These are phyloP conservation scores for Trachythela sp. DNA, from an alignment of 64 coral and sea anemone species.

Conservation along the genomic window DNA sequence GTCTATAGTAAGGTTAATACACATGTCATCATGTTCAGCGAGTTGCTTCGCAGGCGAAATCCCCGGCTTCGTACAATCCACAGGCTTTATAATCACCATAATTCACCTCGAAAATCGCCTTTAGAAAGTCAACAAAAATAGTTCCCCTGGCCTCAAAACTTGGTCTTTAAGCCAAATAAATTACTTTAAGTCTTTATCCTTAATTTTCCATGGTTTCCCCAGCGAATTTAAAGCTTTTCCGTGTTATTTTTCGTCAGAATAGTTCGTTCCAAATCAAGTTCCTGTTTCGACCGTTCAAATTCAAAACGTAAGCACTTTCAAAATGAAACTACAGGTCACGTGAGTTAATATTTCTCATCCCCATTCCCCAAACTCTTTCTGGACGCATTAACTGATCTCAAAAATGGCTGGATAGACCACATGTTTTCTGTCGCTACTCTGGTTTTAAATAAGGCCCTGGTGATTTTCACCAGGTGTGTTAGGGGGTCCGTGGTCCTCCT, in stretches of 20 bases:
- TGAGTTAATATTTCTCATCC: background rate
- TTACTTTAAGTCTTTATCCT: background rate
- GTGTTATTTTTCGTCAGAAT: background rate
- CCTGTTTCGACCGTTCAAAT: background rate
- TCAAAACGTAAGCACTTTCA: background rate
- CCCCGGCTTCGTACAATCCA: conserved; percentile 51
- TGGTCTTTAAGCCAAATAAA: background rate
- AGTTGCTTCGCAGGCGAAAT: conserved; percentile 87
- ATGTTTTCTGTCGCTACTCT: too few relatives aligned
- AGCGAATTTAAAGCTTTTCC: background rate
- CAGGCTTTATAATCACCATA: conserved; percentile 4
- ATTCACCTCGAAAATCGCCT: too few relatives aligned
- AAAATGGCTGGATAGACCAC: too few relatives aligned
- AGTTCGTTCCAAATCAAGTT: background rate
- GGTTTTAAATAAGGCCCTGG: too few relatives aligned
- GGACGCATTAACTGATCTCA: too few relatives aligned
- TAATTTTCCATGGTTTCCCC: background rate
- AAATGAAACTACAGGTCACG: background rate
- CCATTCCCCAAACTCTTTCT: background rate
- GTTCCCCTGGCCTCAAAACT: background rate
- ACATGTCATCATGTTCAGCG: conserved; percentile 94
- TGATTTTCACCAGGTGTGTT: too few relatives aligned
- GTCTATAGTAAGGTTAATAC: conserved; percentile 77
- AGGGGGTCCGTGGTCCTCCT: too few relatives aligned
- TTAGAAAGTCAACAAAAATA: too few relatives aligned